Conservation (phyloP, 2,113 vertebrate genomes). For the Pheucticus melanocephalus region DNA sequence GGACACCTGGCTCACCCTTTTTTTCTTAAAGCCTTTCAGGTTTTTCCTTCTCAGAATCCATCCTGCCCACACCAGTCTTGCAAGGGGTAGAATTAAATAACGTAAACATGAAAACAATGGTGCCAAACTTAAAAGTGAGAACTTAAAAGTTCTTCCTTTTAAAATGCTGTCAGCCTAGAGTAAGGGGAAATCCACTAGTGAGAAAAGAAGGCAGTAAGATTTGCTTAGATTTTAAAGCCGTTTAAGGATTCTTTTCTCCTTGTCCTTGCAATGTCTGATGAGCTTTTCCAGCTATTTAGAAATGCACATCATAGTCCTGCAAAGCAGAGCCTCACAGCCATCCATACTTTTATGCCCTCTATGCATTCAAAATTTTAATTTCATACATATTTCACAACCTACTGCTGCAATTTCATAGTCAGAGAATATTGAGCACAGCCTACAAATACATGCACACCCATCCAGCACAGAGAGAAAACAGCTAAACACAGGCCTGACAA, state of each 20-base stretch:
- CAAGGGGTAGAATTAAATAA: slow-evolving; percentile 18
- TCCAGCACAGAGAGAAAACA: not conserved
- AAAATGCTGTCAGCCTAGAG: not conserved
- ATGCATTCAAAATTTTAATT: slow-evolving; percentile 54
- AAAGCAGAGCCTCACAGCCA: slow-evolving; percentile 13
- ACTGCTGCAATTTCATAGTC: not conserved
- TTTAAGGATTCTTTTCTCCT: not conserved
- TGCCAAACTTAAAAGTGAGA: slow-evolving; percentile 33
- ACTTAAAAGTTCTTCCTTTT: slow-evolving; percentile 21
- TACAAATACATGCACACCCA: not conserved
- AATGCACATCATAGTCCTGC: slow-evolving; percentile 18
- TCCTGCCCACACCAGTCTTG: not conserved
- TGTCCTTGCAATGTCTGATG: slow-evolving; percentile 26
- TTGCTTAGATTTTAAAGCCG: slow-evolving; percentile 40
- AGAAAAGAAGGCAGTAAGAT: slow-evolving; percentile 5
- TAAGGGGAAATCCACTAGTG: not conserved
- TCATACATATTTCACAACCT: slow-evolving; percentile 51
- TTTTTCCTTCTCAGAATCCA: slow-evolving; percentile 16
- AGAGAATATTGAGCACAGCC: not conserved
- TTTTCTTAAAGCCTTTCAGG: not conserved
- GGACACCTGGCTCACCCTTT: not conserved
- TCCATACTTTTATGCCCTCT: slow-evolving; percentile 6
- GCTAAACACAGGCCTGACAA: not conserved
- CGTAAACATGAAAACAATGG: not conserved
- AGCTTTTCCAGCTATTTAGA: slow-evolving; percentile 52